phyloP scores from a whole-genome alignment of 2,888 invertebrate genomes.

The Sialis lutaria region DNA sequence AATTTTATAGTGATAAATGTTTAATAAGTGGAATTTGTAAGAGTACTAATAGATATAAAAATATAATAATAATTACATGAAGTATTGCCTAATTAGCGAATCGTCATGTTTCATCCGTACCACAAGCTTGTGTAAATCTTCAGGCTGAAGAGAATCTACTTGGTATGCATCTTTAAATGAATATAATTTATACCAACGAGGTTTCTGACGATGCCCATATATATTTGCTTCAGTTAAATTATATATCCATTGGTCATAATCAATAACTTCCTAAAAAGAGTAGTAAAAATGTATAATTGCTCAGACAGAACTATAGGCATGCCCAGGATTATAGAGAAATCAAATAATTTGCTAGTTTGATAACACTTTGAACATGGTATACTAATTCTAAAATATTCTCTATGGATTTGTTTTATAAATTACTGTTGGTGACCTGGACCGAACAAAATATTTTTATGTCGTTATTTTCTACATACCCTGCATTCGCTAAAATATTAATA shows the following conservation, averaged over 20 bases:
- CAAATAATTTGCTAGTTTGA: too few species aligned
- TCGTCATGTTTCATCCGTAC: constrained; percentile 22
- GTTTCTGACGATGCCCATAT: constrained; percentile 25
- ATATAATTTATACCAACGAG: constrained; percentile 25
- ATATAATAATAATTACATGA: constrained; percentile 13
- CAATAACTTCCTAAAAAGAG: constrained; percentile 18
- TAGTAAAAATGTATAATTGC: background rate
- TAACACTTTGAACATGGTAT: too few species aligned
- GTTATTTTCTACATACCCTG: too few species aligned
- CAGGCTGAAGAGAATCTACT: constrained; percentile 21
- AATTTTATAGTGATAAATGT: too few species aligned
- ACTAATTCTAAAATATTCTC: too few species aligned
- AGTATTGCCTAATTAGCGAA: constrained; percentile 20
- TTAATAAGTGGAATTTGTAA: too few species aligned
- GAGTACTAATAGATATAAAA: background rate
- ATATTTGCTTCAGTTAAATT: constrained; percentile 26
- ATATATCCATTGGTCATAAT: constrained; percentile 27
- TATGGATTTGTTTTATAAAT: too few species aligned
- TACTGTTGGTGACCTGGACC: too few species aligned
- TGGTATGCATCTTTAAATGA: constrained; percentile 26
- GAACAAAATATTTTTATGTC: too few species aligned
- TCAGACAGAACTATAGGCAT: too few species aligned
- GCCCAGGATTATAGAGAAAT: too few species aligned
- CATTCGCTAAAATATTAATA: too few species aligned
- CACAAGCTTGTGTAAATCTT: constrained; percentile 23